Percentiles rank a stretch among this genome's conserved stretches.
Conservation (phyloP, 2,797 vertebrate species). For the Thaleichthys pacificus region DNA sequence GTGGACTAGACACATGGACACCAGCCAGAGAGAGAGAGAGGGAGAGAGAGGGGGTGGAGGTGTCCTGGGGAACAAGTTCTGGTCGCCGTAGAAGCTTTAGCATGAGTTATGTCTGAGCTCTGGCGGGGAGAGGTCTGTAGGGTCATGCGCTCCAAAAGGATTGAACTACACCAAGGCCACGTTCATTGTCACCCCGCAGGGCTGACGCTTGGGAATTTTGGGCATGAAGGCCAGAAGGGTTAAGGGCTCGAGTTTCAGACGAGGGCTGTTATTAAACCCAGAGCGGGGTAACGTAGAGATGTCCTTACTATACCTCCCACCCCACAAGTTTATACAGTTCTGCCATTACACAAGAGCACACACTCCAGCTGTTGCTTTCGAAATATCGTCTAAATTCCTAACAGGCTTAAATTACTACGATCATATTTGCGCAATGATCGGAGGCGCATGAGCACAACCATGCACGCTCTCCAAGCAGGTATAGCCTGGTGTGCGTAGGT, state of each 20-base stretch:
- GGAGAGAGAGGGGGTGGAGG: conserved; percentile 21
- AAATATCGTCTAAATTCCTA: neutral
- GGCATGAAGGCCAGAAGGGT: conserved; percentile 60
- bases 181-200: conserved; percentile 59
- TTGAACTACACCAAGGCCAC: conserved; percentile 48
- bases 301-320: conserved; percentile 5
- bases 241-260: conserved; percentile 63
- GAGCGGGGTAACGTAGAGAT: neutral
- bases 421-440: too few relatives aligned
- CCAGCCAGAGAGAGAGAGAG: conserved; percentile 8
- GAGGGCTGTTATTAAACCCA: too few relatives aligned
- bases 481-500: too few relatives aligned
- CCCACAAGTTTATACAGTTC: conserved; percentile 35
- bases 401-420: neutral
- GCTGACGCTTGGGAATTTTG: conserved; percentile 64
- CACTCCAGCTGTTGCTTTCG: conserved; percentile 21
- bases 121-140: conserved; percentile 24
- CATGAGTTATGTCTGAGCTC: conserved; percentile 55
- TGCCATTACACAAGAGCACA: conserved; percentile 23
- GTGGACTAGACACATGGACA: conserved; percentile 33
- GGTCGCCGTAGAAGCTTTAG: conserved; percentile 43
- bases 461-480: too few relatives aligned
- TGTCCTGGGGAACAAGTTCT: conserved; percentile 19
- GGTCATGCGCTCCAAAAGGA: conserved; percentile 17
- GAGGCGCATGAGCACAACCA: too few relatives aligned